Evolutionary conservation across 2,888 invertebrate species (phyloP), one percentile per base, ranked within the genome.

Genomic region (Cerastoderma edule): DNA sequence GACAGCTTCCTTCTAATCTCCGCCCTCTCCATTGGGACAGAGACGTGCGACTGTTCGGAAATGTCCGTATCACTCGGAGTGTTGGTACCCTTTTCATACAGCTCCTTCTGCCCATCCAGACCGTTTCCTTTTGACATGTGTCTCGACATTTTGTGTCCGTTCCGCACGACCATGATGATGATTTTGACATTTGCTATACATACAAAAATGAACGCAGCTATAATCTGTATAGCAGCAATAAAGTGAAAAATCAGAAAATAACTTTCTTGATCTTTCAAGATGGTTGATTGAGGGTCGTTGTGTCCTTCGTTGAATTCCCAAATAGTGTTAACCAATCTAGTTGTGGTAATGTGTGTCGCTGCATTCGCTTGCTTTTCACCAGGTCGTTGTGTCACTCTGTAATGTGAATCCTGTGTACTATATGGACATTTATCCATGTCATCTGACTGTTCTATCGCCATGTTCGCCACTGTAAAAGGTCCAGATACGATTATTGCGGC

Each of bases 171-270:
- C 4, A 39, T 27, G 24, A 0, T 24, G n/a, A 60, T 35, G 4
- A 60, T 35, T 10, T n/a, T 33, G 8, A 24, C 4, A 24, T 33
- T 60, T 24, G n/a, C 16, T 60, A 33, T 2, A 2, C 35, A 13
- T 39, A 60, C 27, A 60, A 22, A 60, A 4, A 39, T 13, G 60
- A 60, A 39, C 0, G 60, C 60, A 0, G 24, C 5, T 16, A 60
- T 22, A 39, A 60, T n/a, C 33, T 39, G 60, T 4, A 33, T 3
- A 5, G 53, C 8, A 5, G 53, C 35, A 16, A 48, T 27, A 32
- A 32, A 24, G 35, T 66, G 50, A 53, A 66, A 66, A 2, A 66
- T 30, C 6, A 50, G 6, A 1, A 33, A 5, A 50, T 8, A 66
- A 1, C 5, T 24, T 6, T 50, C 16, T 64, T 16, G 0, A 35